Conservation (phyloP, 2,113 vertebrate genomes). For the Trinectes maculatus region DNA sequence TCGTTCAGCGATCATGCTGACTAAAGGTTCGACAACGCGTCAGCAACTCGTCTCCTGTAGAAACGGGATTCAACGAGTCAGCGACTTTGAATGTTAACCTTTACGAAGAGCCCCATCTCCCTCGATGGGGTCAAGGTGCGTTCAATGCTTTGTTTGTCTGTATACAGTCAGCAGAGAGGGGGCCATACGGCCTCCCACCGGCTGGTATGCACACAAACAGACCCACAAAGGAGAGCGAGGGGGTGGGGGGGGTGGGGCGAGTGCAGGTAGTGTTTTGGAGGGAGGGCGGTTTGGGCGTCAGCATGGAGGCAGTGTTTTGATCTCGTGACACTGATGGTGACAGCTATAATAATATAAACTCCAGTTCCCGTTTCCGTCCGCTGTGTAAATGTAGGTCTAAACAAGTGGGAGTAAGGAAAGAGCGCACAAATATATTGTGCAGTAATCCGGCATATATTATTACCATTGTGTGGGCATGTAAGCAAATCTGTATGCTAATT, state of each 20-base stretch:
- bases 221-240: constrained; percentile 33
- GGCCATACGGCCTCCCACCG: constrained; percentile 48
- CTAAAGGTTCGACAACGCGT: too few relatives aligned
- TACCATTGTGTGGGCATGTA: constrained; percentile 27
- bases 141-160: constrained; percentile 56
- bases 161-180: constrained; percentile 49
- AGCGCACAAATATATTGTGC: constrained; percentile 12
- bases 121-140: constrained; percentile 22
- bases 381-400: constrained; percentile 44
- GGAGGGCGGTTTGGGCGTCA: too few relatives aligned
- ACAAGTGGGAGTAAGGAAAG: constrained; percentile 45
- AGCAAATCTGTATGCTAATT: constrained; percentile 45
- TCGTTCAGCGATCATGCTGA: too few relatives aligned
- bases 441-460: constrained; percentile 34
- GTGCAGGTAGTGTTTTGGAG: constrained; percentile 11
- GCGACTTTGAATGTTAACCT: neutral
- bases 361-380: constrained; percentile 20
- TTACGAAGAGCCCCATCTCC: neutral
- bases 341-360: constrained; percentile 20
- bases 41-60: neutral
- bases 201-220: constrained; percentile 36
- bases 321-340: neutral
- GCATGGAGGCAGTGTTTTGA: constrained; percentile 5
- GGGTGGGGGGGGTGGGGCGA: neutral
- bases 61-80: too few relatives aligned